Evolutionary conservation across 2,113 vertebrate species (phyloP), one percentile per base, ranked within the genome.

Genomic region (Salvelinus fontinalis): DNA sequence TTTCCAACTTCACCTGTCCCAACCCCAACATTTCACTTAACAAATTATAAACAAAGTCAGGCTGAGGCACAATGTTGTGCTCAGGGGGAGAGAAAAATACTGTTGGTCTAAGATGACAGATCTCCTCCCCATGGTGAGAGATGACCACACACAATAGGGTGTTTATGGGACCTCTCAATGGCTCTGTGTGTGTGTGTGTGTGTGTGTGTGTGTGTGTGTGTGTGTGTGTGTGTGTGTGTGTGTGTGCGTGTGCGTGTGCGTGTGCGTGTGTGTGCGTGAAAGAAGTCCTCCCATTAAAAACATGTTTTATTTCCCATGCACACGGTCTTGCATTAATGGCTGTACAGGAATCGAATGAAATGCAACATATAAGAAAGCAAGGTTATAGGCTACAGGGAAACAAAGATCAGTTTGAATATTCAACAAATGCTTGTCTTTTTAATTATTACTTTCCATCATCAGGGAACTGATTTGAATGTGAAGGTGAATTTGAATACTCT

Each of bases 31-130:
- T 79, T 88, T 82, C 78, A 82, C 70, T 67, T 73, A 89, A 87
- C 85, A 89, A 82, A 87, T 81, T 76, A 87, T 82, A 75, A 86
- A 89, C 84, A 87, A 86, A 89, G 54, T 77, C 75, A 57, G 83
- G 66, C 73, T 71, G 34, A 86, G 80, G 77, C 70, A 48, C 57
- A 49, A 29, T 72, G 64, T 71, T 64, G 54, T 70, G 62, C 71
- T 71, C 72, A 69, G 74, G 26, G 34, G 76, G 51, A 5, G 71
- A n/a, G 6, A 71, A 69, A 22, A 34, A 13, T 5, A 22, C 31
- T 0, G 18, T 13, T 20, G 67, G 31, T 20, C 7, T 20, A 69
- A 18, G 5, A 29, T n/a, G 34, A 44, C 27, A 54, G 12, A 54
- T 54, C 4, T 54, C 51, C 51, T 54, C 51, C 51, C 18, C 51